phyloP scores from a whole-genome alignment of 2,888 invertebrate genomes.

The Leptura quadrifasciata region DNA sequence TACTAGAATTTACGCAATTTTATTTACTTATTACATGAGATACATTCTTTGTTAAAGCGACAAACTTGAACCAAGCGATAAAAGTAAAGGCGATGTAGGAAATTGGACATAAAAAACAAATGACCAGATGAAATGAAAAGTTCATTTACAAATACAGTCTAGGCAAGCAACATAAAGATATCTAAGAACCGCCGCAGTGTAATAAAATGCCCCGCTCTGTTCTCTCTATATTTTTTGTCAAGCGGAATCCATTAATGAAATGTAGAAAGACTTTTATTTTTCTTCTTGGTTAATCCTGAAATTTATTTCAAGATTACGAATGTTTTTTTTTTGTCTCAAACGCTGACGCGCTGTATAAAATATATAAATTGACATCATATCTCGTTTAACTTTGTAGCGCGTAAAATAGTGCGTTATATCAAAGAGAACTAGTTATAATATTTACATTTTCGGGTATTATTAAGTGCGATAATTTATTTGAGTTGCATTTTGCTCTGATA shows the following conservation, averaged over 20 bases:
- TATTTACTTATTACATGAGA: too few relatives aligned
- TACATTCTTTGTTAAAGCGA: too few relatives aligned
- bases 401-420: not conserved
- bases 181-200: not conserved
- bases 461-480: too few relatives aligned
- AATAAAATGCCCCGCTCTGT: not conserved
- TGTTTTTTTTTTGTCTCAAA: not conserved
- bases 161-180: not conserved
- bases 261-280: slow-evolving; percentile 3
- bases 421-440: not conserved
- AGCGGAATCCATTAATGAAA: not conserved
- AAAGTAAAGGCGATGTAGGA: not conserved
- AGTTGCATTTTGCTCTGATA: too few relatives aligned
- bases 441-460: too few relatives aligned
- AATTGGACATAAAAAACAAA: not conserved
- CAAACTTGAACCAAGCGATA: not conserved
- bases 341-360: not conserved
- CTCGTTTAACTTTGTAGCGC: not conserved
- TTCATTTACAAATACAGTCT: not conserved
- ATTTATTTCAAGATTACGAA: not conserved
- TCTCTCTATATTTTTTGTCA: not conserved
- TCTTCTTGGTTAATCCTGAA: not conserved
- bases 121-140: not conserved
- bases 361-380: not conserved
- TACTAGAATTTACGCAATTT: too few relatives aligned